Evolutionary conservation across 2,113 vertebrate species (phyloP).

Genomic region (Telmatochromis sp.): DNA sequence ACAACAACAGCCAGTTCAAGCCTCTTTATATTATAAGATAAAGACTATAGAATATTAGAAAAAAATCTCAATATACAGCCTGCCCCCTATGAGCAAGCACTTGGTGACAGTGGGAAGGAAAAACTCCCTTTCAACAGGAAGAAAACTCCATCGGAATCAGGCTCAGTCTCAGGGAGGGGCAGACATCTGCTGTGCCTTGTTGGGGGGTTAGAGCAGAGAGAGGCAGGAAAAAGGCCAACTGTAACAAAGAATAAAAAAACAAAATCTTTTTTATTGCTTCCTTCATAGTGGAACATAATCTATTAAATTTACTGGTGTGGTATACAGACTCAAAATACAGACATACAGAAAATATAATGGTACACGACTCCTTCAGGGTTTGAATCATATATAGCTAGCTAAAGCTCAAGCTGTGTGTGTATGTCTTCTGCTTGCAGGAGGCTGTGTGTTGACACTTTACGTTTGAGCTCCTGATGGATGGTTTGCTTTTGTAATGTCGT

Average conservation of each 20-base stretch:
- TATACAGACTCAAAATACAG: not conserved
- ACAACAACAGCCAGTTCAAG: not conserved
- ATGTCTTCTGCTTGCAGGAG: not conserved
- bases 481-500: slow-evolving; percentile 27
- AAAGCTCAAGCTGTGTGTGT: not conserved
- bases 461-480: not conserved
- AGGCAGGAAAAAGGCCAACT: not conserved
- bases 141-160: not conserved
- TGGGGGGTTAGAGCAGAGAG: not conserved
- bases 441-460: not conserved
- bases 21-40: not conserved
- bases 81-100: not conserved
- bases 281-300: not conserved
- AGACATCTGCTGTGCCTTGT: not conserved
- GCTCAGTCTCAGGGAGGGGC: not conserved
- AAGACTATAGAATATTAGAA: not conserved
- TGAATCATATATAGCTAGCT: not conserved
- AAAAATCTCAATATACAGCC: not conserved
- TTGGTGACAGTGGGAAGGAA: not conserved
- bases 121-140: not conserved
- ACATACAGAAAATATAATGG: not conserved
- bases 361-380: not conserved
- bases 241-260: not conserved
- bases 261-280: not conserved
- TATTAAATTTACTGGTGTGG: not conserved